Evolutionary conservation across 2,113 vertebrate species (phyloP).

Genomic region (Dromaius novaehollandiae): DNA sequence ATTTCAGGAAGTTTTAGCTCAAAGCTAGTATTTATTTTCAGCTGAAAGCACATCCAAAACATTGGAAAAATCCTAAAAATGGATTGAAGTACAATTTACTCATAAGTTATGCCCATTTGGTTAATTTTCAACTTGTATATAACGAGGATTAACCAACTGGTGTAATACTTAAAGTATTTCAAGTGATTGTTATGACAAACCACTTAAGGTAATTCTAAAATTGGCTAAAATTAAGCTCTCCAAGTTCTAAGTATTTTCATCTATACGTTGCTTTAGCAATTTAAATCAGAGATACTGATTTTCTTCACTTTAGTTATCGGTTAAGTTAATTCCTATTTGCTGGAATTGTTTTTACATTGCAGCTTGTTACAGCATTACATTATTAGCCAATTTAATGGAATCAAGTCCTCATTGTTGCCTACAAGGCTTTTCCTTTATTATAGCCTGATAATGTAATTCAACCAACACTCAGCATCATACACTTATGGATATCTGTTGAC

Average conservation of each 20-base stretch:
- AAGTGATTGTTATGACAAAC: background rate
- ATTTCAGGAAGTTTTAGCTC: background rate
- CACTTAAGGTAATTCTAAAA: background rate
- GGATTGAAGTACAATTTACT: background rate
- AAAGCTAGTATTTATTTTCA: background rate
- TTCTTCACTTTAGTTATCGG: background rate
- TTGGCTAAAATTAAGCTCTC: background rate
- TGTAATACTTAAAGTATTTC: background rate
- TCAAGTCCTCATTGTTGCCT: background rate
- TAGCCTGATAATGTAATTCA: background rate
- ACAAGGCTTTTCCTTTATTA: background rate
- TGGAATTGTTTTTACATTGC: background rate
- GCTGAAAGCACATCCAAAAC: fast-evolving
- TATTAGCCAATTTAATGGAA: background rate
- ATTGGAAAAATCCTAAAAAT: too few species aligned
- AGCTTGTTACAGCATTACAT: background rate
- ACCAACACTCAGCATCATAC: background rate
- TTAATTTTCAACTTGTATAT: background rate
- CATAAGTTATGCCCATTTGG: background rate
- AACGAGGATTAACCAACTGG: background rate
- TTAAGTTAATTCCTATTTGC: background rate
- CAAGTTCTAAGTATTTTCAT: too few species aligned
- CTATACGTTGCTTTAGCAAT: background rate
- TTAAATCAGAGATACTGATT: background rate
- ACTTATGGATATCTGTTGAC: background rate